Percentiles rank a stretch among this genome's conserved stretches.
These are phyloP conservation scores for Vulpes lagopus DNA, from an alignment of 2,113 vertebrate species.

Conservation along the genomic window DNA sequence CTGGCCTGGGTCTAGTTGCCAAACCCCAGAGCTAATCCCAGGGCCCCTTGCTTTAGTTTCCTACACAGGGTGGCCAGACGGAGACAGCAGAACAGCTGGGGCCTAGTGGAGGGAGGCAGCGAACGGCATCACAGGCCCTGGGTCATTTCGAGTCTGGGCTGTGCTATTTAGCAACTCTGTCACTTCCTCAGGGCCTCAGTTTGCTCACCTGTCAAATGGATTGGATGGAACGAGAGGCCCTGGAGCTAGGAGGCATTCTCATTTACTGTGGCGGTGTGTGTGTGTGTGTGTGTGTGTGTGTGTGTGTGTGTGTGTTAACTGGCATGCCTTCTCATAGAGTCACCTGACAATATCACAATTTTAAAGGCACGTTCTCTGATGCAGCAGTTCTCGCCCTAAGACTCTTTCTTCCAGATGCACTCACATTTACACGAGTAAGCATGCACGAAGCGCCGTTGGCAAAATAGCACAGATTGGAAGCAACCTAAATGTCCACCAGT, in stretches of 20 bases:
- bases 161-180: not conserved
- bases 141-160: not conserved
- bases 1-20: not conserved
- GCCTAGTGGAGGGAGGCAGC: fast-evolving
- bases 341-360: no score
- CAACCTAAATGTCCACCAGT: not conserved
- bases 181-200: not conserved
- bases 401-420: not conserved
- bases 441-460: no score
- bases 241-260: not conserved
- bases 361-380: not conserved
- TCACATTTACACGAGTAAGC: not conserved
- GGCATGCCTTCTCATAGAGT: not conserved
- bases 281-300: no score
- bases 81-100: not conserved
- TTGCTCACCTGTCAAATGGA: not conserved
- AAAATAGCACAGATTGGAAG: not conserved
- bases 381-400: not conserved
- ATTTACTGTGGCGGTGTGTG: not conserved
- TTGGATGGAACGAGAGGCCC: no score
- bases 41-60: not conserved
- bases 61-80: not conserved
- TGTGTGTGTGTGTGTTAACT: no score
- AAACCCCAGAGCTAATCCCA: not conserved
- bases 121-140: not conserved